Evolutionary conservation across 2,888 invertebrate genomes (phyloP).

Genomic region (Pristionchus arcanus): DNA sequence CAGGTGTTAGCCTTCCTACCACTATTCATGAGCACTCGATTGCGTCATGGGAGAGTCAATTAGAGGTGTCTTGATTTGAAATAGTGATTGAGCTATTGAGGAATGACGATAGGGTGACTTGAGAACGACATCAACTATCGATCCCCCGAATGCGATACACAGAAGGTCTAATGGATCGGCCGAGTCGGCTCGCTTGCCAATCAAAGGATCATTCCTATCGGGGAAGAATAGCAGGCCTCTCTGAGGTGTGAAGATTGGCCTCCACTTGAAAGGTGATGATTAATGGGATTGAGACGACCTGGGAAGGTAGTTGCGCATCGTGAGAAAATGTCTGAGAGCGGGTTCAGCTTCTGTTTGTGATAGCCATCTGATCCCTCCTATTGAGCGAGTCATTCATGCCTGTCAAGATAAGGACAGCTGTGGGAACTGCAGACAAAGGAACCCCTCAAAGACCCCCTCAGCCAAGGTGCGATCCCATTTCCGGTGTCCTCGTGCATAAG

Average conservation of each 20-base stretch:
- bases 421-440: conserved; percentile 8
- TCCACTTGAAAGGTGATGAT: conserved; percentile 34
- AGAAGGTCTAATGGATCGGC: conserved; percentile 23
- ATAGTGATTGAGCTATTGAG: background rate
- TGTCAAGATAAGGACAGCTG: conserved; percentile 26
- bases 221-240: conserved; percentile 25
- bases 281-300: background rate
- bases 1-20: conserved; percentile 45
- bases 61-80: background rate
- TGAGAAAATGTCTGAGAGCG: conserved; percentile 9
- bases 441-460: background rate
- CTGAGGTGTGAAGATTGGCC: conserved; percentile 38
- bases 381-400: background rate
- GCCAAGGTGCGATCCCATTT: background rate
- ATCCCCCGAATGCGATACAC: background rate
- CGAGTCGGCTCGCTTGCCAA: background rate
- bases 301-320: background rate
- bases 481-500: conserved; percentile 40
- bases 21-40: conserved; percentile 3
- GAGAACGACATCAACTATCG: background rate
- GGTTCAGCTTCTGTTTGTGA: conserved; percentile 35
- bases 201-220: background rate
- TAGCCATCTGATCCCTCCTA: conserved; percentile 12
- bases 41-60: conserved; percentile 34
- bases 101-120: background rate